Conservation (phyloP, 1,140 invertebrate genomes). For the Trachelipus rathkii region DNA sequence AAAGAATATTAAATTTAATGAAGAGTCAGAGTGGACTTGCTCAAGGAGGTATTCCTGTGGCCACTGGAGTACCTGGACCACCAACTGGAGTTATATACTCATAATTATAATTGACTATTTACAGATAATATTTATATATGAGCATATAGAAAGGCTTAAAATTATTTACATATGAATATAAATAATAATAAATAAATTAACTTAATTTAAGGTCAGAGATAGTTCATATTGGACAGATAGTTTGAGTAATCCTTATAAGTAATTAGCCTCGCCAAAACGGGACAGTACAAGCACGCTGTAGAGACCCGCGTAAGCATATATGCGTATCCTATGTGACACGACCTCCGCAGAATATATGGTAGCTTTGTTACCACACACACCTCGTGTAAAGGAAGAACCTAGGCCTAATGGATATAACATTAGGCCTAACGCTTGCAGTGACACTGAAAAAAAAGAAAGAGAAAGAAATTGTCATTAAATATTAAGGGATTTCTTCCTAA, state of each 20-base stretch:
- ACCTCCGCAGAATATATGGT: constrained; percentile 48
- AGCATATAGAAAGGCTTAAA: too few species aligned
- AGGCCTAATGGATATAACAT: constrained; percentile 53
- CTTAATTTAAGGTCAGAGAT: constrained; percentile 1
- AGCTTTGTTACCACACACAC: constrained; percentile 49
- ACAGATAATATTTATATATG: too few species aligned
- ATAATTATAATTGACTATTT: too few species aligned
- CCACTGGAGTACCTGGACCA: too few species aligned
- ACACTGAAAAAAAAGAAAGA: constrained; percentile 27
- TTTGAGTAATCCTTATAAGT: constrained; percentile 43
- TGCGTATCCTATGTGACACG: constrained; percentile 53
- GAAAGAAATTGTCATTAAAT: background rate
- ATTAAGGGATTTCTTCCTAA: background rate
- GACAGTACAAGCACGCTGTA: constrained; percentile 51
- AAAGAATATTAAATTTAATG: too few species aligned
- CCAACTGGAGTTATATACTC: too few species aligned
- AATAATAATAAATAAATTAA: too few species aligned
- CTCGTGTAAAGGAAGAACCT: constrained; percentile 50
- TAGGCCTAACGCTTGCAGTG: constrained; percentile 47
- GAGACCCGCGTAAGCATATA: constrained; percentile 53
- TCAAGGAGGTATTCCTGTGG: too few species aligned
- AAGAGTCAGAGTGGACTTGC: too few species aligned
- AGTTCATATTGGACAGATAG: constrained; percentile 42
- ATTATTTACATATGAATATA: too few species aligned
- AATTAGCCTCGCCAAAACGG: constrained; percentile 50